Evolutionary conservation across 1,140 invertebrate genomes (phyloP), one percentile per base, ranked within the genome.

Genomic region (Papilio glaucus): DNA sequence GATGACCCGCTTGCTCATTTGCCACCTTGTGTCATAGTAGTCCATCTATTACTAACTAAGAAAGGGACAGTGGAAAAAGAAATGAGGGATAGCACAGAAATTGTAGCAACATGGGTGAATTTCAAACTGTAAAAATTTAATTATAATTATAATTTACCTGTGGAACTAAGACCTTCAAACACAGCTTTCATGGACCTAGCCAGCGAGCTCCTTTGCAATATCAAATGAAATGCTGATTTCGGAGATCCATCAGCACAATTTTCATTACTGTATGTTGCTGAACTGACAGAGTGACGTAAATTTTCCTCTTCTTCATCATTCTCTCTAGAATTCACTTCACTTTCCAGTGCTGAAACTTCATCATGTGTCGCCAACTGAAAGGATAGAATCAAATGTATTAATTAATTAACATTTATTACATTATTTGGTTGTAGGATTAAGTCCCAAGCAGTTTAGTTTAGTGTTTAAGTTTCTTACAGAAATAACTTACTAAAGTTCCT

Each of bases 121-220:
- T 61, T 10, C 9, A n/a, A n/a, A 29, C 33, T 61, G 21, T 60
- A 29, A 9, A 0, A 33, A 29, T 15, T 60, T 4, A 13, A 65
- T 39, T 71, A 49, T 70, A 62, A 26, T 39, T 49, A 13, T 13
- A 26, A 73, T 49, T 72, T 79, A 94, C 96, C 97, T 41, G 95
- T 96, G 72, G 94, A 95, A 82, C 95, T 96, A 0, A 98, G 93
- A 90, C 97, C 97, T 80, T 98, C 96, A 90, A 97, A 98, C 9
- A 98, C 96, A 71, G 95, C 95, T 86, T 97, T 98, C 74, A 99
- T 94, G 79, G 98, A 96, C 78, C 95, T 94, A 1, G 98, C 98
- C 12, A 99, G 87, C 6, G 95, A 96, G 89, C 97, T 98, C 77
- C 95, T 95, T 80, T 97, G 95, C 33, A 98, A 93, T 73, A 99